phyloP scores from a whole-genome alignment of 2,113 vertebrate species.

The Indicator maculatus region DNA sequence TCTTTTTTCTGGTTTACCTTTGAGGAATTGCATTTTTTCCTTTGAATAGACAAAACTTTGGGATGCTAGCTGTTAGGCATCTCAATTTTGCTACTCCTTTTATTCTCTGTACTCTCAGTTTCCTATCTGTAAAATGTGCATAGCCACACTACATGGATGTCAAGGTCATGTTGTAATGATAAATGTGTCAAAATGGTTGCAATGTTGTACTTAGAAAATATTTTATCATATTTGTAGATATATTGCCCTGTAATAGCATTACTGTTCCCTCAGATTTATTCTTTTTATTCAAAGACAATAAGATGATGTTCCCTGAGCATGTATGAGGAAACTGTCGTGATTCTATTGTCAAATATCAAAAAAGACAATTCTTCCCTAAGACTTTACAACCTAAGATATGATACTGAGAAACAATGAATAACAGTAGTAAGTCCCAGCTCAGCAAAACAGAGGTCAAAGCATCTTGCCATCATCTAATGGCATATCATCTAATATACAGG shows the following conservation, averaged over 20 bases:
- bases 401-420: background rate
- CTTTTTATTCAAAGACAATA: background rate
- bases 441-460: background rate
- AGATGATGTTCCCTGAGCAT: background rate
- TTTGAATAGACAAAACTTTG: background rate
- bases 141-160: background rate
- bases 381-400: background rate
- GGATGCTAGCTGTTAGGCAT: background rate
- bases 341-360: background rate
- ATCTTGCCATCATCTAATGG: background rate
- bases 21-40: background rate
- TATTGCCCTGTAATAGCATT: background rate
- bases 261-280: background rate
- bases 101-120: background rate
- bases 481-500: background rate
- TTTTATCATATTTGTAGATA: background rate
- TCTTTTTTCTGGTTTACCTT: background rate
- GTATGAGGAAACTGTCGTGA: background rate
- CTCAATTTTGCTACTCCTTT: background rate
- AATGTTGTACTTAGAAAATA: background rate
- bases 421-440: background rate
- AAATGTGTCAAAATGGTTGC: background rate
- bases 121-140: background rate
- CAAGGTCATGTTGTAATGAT: background rate
- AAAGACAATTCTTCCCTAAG: background rate